Evolutionary conservation across 2,113 vertebrate species (phyloP), one percentile per base, ranked within the genome.

Genomic region (Esox niger): DNA sequence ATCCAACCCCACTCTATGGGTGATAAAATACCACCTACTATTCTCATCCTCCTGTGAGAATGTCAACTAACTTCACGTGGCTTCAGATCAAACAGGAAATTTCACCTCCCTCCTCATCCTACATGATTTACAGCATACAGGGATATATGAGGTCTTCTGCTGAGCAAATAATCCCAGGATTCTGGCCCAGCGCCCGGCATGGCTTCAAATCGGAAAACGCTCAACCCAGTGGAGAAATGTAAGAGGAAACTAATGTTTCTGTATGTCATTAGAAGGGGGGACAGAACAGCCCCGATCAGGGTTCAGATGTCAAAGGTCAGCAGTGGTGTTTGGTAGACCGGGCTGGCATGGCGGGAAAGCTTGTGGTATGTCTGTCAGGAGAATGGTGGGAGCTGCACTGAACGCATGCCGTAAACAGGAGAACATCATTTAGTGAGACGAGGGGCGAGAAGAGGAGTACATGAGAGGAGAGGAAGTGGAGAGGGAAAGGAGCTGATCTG

Each of bases 241-340:
- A 78, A 78, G 84, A 69, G 68, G 72, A 78, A 73, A 71, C 70
- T n/a, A 78, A 76, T 80, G 78, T 81, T 82, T 83, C 68, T 82
- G 68, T 65, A 21, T 72, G 62, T 62, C 68, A 72, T 70, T 73
- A n/a, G n/a, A 82, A 83, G 80, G 58, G 47, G 55, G 65, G 47
- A 75, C 68, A 73, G 68, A 79, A 11, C 27, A 31, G 65, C 69
- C 47, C 79, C 65, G 74, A 74, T 74, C 79, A 77, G 79, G 61
- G 79, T 74, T 84, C 79, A 87, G 80, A 81, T 83, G 79, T 84
- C 73, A 70, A 68, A 21, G 17, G n/a, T 13, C 47, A 71, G 63
- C 69, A 35, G 29, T 70, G 69, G 66, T 57, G 33, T 62, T 38
- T 78, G 82, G n/a, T n/a, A n/a, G 67, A 77, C 83, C 72, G 61